Base-by-base conservation (phyloP, 2,888 invertebrate genomes). In the Spisula subtruncata region DNA sequence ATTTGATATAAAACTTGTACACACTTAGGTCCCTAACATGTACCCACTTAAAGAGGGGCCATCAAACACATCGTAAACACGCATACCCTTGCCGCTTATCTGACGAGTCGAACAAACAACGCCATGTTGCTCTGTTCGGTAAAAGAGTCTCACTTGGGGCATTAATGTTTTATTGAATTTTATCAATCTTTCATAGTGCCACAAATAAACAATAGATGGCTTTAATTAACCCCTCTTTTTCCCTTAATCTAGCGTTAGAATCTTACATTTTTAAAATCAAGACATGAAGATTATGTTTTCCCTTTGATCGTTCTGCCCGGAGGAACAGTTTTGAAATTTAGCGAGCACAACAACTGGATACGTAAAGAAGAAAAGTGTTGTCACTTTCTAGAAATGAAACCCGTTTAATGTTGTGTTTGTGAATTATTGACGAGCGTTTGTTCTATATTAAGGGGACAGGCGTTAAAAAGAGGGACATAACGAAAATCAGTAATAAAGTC, bases 141-240 rank as follows among this genome's bases (percentile, higher is more conserved):
- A 75, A 32, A 8, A 75, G 18, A 75, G 75, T 32, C 32, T 75
- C 29, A 35, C 10, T 12, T 35, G 32, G 35, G 12, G 32, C 75
- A 75, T 75, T 32, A 35, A 75, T 32, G 32, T 35, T 35, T 75
- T 75, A 75, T 75, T 75, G 75, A 75, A 75, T 32, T 75, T 75
- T 75, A 75, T 18, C 18, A 35, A 35, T 35, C 4, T 75, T 75
- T 35, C 35, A 75, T 75, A 75, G 75, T 32, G 32, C 35, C 35
- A 29, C 75, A 35, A 32, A 75, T 75, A 35, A 75, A 75, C 75
- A 35, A 32, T 75, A 75, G 75, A 75, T 75, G 75, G 75, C 32
- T 75, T 32, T 75, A 75, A 75, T 75, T 75, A 75, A 75, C 75
- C 75, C 35, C 75, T 2, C 10, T 20, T 35, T 75, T 32, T 35